A percentile compares a stretch with the other conserved stretches of the same genome.
Conservation (phyloP, 2,888 invertebrate species). For the Andricus quercusramuli region DNA sequence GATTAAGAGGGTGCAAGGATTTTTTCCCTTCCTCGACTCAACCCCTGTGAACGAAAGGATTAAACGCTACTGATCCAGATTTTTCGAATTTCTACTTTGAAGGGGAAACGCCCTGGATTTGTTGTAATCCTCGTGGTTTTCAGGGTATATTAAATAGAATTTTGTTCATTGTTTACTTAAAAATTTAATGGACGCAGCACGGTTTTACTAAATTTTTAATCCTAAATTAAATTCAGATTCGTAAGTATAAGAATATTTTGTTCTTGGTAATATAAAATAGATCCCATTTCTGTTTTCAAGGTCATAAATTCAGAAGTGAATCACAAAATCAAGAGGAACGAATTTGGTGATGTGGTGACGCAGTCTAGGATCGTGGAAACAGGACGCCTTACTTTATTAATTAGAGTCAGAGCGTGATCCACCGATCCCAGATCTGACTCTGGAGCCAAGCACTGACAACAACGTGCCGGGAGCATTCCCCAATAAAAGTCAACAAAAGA, state of each 20-base stretch:
- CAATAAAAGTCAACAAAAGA: constrained; percentile 79
- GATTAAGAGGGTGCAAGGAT: constrained; percentile 74
- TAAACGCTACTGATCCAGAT: constrained; percentile 48
- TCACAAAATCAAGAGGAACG: neutral
- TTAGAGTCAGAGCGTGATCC: constrained; percentile 59
- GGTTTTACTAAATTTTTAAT: too few relatives aligned
- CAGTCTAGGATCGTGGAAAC: neutral
- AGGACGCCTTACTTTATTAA: constrained; percentile 67
- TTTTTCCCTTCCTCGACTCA: constrained; percentile 60
- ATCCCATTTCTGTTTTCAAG: neutral
- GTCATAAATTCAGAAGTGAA: neutral
- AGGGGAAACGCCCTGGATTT: neutral
- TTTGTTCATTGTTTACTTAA: neutral
- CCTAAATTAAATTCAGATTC: neutral
- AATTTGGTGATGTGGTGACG: neutral
- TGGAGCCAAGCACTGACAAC: constrained; percentile 54
- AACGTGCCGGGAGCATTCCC: constrained; percentile 70
- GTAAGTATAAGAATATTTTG: too few relatives aligned
- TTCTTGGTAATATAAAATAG: neutral
- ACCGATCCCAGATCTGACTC: constrained; percentile 45
- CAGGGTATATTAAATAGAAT: neutral
- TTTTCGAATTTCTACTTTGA: constrained; percentile 5
- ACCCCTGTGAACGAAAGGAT: constrained; percentile 56
- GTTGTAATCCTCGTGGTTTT: neutral
- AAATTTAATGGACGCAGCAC: neutral